A percentile compares a stretch with the other conserved stretches of the same genome.
These are phyloP conservation scores for Papilio polytes DNA, from an alignment of 1,140 invertebrate genomes.

Conservation along the genomic window DNA sequence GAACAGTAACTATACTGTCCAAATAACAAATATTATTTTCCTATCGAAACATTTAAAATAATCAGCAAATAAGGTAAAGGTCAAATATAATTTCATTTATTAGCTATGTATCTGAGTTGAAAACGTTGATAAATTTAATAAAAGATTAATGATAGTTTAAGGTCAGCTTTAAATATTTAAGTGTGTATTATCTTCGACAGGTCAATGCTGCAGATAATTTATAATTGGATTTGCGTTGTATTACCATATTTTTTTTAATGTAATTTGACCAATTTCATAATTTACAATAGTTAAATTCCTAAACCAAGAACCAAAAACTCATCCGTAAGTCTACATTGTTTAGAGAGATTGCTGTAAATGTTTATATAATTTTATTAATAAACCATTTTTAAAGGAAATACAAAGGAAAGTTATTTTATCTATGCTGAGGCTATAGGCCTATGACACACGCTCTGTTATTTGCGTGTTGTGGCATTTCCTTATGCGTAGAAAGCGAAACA, in stretches of 20 bases:
- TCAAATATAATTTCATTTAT: slow-evolving; percentile 2
- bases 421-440: neutral
- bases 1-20: too few species aligned
- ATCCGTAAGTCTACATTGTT: too few species aligned
- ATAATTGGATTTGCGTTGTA: neutral
- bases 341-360: too few species aligned
- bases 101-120: neutral
- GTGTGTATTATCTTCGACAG: neutral
- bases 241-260: neutral
- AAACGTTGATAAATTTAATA: neutral
- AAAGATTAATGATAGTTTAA: neutral
- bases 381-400: too few species aligned
- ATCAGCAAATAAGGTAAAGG: neutral
- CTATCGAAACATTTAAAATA: neutral
- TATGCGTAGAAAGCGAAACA: slow-evolving; percentile 14
- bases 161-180: neutral
- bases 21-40: neutral
- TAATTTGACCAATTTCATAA: neutral
- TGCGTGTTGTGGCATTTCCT: neutral
- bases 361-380: too few species aligned
- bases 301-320: neutral
- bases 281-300: too few species aligned
- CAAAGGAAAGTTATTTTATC: too few species aligned
- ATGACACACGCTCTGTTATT: neutral
- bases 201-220: neutral